Evolutionary conservation across 2,797 vertebrate species (phyloP).

Genomic region (Dendrocincla tyrannina): DNA sequence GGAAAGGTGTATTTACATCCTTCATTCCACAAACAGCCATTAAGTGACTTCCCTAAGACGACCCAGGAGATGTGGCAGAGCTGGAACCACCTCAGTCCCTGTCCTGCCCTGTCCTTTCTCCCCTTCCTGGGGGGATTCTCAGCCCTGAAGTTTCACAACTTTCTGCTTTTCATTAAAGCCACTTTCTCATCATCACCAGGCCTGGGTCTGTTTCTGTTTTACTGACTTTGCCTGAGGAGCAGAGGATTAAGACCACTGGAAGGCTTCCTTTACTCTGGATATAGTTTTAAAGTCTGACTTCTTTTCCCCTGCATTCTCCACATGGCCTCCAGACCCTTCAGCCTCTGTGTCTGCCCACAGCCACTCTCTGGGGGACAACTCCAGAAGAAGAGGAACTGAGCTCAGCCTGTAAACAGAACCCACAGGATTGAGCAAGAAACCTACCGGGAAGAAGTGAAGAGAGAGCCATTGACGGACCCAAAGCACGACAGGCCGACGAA

Average conservation of each 20-base stretch:
- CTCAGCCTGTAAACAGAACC: neutral
- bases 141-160: neutral
- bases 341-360: conserved; percentile 7
- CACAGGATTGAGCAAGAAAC: conserved; percentile 9
- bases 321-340: neutral
- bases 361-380: neutral
- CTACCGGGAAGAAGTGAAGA: conserved; percentile 97
- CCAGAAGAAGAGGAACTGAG: neutral
- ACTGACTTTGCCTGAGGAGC: neutral
- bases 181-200: neutral
- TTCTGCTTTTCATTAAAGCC: conserved; percentile 51
- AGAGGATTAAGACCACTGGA: neutral
- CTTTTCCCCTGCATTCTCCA: neutral
- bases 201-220: neutral
- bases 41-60: neutral
- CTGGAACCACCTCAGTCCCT: neutral
- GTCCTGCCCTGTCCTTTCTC: neutral
- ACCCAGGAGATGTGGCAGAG: neutral
- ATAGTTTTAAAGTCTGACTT: neutral
- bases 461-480: conserved; percentile 94
- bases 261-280: conserved; percentile 4
- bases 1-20: neutral
- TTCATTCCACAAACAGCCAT: neutral
- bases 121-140: neutral
- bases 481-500: conserved; percentile 97